A percentile compares a stretch with the other conserved stretches of the same genome.
These are phyloP conservation scores for Drosophila sproati DNA, from an alignment of 1,140 invertebrate species.

Conservation along the genomic window DNA sequence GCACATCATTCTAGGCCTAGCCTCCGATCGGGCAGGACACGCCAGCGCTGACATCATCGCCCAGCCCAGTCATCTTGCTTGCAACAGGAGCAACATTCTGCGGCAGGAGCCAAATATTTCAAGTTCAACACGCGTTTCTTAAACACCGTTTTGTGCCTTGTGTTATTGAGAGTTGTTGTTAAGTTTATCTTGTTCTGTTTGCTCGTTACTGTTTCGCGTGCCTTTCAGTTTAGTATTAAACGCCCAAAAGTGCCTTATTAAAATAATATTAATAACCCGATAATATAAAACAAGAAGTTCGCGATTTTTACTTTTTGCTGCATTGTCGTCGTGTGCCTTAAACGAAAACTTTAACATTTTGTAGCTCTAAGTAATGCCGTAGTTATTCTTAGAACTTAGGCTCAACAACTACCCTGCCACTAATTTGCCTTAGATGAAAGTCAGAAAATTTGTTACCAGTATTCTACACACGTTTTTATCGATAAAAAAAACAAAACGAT, in stretches of 20 bases:
- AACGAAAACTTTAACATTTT: conserved; percentile 43
- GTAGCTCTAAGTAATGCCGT: conserved; percentile 23
- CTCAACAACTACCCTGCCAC: conserved; percentile 56
- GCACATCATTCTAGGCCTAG: conserved; percentile 85
- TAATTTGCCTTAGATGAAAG: conserved; percentile 72
- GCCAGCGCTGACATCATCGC: conserved; percentile 51
- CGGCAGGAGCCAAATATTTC: conserved; percentile 10
- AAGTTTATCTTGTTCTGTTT: conserved; percentile 48
- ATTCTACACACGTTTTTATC: conserved; percentile 62
- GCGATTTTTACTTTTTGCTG: conserved; percentile 37
- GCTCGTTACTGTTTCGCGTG: conserved; percentile 54
- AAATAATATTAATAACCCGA: conserved; percentile 25
- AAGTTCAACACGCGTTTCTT: conserved; percentile 50
- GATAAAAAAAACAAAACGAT: conserved; percentile 35
- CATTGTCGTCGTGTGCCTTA: conserved; percentile 72
- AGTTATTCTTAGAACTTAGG: conserved; percentile 38
- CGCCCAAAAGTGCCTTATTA: conserved; percentile 64
- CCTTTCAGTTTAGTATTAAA: conserved; percentile 52
- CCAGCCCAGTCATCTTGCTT: conserved; percentile 3
- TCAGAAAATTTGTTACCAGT: conserved; percentile 57
- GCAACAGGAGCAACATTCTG: conserved; percentile 3
- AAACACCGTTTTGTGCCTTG: conserved; percentile 69
- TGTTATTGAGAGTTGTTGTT: conserved; percentile 57
- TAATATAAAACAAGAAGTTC: conserved; percentile 4
- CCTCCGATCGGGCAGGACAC: conserved; percentile 84